A percentile compares a stretch with the other conserved stretches of the same genome.
Evolutionary conservation across 2,113 vertebrate genomes (phyloP).

Genomic region (Caloenas nicobarica): DNA sequence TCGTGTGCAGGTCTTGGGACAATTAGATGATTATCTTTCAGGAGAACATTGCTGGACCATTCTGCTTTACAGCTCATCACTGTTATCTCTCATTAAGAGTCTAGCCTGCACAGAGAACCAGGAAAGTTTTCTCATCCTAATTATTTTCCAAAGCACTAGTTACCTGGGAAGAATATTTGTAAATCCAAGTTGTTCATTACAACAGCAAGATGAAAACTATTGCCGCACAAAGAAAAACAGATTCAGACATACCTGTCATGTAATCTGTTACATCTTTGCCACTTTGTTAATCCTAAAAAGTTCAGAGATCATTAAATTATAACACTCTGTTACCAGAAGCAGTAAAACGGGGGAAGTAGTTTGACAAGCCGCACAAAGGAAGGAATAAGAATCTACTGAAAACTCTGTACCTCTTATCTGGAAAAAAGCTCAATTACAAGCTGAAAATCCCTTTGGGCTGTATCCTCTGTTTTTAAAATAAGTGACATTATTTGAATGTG

Average conservation of each 20-base stretch:
- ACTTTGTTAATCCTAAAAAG: not conserved
- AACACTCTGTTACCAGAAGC: not conserved
- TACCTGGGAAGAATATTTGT: not conserved
- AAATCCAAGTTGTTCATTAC: not conserved
- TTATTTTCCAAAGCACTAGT: not conserved
- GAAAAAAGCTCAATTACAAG: conserved; percentile 21
- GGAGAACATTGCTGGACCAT: not conserved
- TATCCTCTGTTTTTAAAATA: conserved; percentile 17
- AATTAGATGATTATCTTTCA: not conserved
- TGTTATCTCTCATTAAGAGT: not conserved
- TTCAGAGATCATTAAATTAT: not conserved
- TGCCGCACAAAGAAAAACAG: not conserved
- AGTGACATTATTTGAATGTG: not conserved
- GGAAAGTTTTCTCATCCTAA: not conserved
- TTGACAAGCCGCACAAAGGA: conserved; percentile 28
- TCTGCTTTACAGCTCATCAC: conserved; percentile 15
- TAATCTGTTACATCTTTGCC: not conserved
- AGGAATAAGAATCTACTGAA: not conserved
- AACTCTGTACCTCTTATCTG: conserved; percentile 21
- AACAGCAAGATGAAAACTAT: not conserved
- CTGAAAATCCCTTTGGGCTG: conserved; percentile 30
- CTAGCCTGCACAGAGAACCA: not conserved
- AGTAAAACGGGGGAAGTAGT: not conserved
- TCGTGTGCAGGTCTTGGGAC: not conserved
- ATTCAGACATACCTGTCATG: rapidly evolving